Conservation (phyloP, 2,113 vertebrate species). For the Anas platyrhynchos region DNA sequence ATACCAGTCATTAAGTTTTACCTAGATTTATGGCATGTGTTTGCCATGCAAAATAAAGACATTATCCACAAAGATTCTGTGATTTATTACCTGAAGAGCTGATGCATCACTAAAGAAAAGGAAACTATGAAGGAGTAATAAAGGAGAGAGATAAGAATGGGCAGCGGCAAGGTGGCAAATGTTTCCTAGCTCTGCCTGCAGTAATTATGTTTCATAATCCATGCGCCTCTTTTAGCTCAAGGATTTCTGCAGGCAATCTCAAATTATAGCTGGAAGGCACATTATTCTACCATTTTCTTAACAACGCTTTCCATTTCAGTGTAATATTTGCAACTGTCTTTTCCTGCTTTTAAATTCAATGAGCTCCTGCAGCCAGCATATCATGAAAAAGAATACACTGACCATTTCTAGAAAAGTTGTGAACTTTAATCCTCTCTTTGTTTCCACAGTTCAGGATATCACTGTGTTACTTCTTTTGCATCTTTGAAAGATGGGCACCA, state of each 20-base stretch:
- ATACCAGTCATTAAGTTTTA: slow-evolving; percentile 29
- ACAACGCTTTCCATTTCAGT: background rate
- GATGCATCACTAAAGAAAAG: slow-evolving; percentile 35
- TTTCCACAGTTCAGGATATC: background rate
- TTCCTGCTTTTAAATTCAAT: background rate
- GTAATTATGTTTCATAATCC: background rate
- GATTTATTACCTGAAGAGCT: slow-evolving; percentile 38
- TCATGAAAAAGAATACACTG: background rate
- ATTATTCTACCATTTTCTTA: slow-evolving; percentile 22
- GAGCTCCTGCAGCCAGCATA: background rate
- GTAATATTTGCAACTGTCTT: slow-evolving; percentile 18
- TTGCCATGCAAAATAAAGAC: slow-evolving; percentile 53
- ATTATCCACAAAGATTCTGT: slow-evolving; percentile 47
- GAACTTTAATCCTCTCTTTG: background rate
- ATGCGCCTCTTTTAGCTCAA: background rate
- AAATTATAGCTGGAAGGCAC: slow-evolving; percentile 7
- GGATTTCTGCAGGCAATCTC: background rate
- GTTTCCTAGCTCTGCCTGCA: background rate
- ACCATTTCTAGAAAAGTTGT: background rate
- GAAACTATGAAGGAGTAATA: slow-evolving; percentile 18
- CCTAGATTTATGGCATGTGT: slow-evolving; percentile 36
- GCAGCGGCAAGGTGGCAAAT: background rate
- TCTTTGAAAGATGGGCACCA: background rate
- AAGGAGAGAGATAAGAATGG: background rate
- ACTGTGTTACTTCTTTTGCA: background rate